Evolutionary conservation across 2,113 vertebrate genomes (phyloP), one percentile per base, ranked within the genome.

Genomic region (Paedocypris sp.): DNA sequence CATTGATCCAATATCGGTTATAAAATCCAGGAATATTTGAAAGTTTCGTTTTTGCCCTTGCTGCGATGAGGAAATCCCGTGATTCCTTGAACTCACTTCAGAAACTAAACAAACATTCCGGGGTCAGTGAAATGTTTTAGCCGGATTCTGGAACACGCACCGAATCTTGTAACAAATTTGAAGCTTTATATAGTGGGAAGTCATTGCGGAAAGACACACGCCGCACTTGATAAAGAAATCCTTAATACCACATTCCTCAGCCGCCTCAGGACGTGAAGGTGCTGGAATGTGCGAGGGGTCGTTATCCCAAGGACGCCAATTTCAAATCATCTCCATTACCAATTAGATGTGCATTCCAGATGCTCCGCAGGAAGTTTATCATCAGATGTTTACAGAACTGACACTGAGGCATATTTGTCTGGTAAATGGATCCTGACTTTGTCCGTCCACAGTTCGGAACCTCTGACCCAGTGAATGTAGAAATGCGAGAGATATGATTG

Each of bases 261-360:
- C 13, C 47, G 32, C 47, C 57, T 10, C 43, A 72, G 48, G 58
- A 64, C 56, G 67, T 46, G 56, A 51, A 65, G 56, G 62, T 64
- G 65, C 20, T 58, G 50, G 62, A 62, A 52, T 65, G 60, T 16
- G 29, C 10, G 41, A 43, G 46, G 33, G 31, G 33, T 32, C 13
- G 38, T 54, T 54, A 61, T 56, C 18, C 19, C 12, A 46, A 31
- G 16, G 26, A 43, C 53, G 43, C 26, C 35, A 41, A 56, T 45
- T 38, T 64, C 16, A 57, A 57, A 57, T 64, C 23, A 38, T 47
- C 25, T 48, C n/a, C 11, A 52, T 33, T 41, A 53, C 13, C 39
- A 68, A 46, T 53, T 59, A 52, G 16, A 59, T 22, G 36, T 46
- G 45, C 29, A 63, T 58, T 48, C 60, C 54, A 60, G 31, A 52